Base-by-base conservation (phyloP, 2,888 invertebrate species). In the Octodonta nipae region DNA sequence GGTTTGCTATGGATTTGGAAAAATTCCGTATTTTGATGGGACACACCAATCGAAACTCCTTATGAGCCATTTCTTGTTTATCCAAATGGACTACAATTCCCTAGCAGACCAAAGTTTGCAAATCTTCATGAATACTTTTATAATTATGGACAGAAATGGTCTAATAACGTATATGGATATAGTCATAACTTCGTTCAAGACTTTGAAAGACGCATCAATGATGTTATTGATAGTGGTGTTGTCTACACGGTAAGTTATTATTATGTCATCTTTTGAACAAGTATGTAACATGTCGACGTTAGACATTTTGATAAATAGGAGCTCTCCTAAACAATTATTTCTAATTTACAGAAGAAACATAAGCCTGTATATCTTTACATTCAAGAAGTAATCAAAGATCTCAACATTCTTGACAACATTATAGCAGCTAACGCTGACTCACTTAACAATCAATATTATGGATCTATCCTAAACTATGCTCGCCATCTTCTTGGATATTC, bases 361-460 rank as follows among this genome's bases (percentile, higher is more conserved):
- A 26, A 29, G 11, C 11, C 11, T 11, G 22, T 22, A 3, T n/a
- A 22, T n/a, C 22, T 22, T 22, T 22, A 10, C 22, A 22, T 11
- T 4, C 10, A 22, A 22, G 22, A 22, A n/a, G n/a, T n/a, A n/a
- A n/a, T n/a, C n/a, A n/a, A n/a, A n/a, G 70, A 75, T 29, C 60
- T 79, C 39, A 69, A 78, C 46, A 60, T 70, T 32, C 63, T 82
- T 33, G 79, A 74, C 32, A 68, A 70, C 45, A 44, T 78, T 30
- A 67, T 81, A 44, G 72, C 78, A 58, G 69, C 70, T 26, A 74
- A 73, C 47, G 66, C 66, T n/a, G 71, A 71, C 41, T 73, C 75
- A 43, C 63, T 71, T 14, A 73, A 78, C 57, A 55, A 52, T 28
- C 52, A 61, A 12, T 72, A 61, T 60, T 80, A 78, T 51, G 64